phyloP scores from a whole-genome alignment of 2,797 vertebrate species.

The Tangara arthus region DNA sequence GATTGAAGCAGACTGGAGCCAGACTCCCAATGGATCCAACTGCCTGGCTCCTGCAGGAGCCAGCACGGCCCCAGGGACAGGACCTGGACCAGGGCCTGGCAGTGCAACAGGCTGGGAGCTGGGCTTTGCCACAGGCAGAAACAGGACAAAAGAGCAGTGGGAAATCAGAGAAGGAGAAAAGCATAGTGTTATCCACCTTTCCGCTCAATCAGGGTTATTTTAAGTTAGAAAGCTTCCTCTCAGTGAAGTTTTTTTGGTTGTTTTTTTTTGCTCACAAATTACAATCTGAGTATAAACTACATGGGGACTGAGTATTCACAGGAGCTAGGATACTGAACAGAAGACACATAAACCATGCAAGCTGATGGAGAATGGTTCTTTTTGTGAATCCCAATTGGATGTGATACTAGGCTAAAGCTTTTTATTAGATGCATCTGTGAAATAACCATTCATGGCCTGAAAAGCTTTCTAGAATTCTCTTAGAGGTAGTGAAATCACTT shows the following conservation, averaged over 20 bases:
- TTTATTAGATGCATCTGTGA: background rate
- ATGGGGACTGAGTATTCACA: background rate
- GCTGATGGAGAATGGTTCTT: background rate
- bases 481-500: background rate
- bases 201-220: background rate
- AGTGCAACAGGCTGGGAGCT: background rate
- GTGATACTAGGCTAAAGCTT: background rate
- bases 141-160: background rate
- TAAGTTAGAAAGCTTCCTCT: background rate
- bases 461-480: background rate
- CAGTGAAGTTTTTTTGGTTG: no score
- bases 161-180: background rate
- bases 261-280: background rate
- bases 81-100: background rate
- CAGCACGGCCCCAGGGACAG: background rate
- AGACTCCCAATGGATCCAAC: fast-evolving
- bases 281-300: background rate
- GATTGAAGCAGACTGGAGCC: background rate
- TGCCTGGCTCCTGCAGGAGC: background rate
- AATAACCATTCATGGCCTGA: background rate
- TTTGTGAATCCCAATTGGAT: background rate
- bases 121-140: background rate
- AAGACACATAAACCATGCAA: background rate
- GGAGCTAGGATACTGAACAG: background rate
- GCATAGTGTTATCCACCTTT: background rate